These are phyloP conservation scores for Ectemnius lituratus DNA, from an alignment of 2,888 invertebrate species.

Conservation along the genomic window DNA sequence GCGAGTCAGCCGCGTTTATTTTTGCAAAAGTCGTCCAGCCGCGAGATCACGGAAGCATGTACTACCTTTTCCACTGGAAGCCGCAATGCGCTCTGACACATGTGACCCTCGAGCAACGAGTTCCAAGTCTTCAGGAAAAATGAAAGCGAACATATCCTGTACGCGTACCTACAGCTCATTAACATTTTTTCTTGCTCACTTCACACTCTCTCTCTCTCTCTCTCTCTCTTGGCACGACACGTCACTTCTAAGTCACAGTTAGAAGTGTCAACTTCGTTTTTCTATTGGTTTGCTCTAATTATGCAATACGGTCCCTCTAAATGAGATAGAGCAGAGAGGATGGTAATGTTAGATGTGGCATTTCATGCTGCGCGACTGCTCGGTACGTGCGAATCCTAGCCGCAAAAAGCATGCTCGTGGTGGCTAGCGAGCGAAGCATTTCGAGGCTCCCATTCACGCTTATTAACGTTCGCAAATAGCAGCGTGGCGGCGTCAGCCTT, in stretches of 20 bases:
- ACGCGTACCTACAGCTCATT: too few species aligned
- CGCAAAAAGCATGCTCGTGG: too few species aligned
- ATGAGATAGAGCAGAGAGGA: too few species aligned
- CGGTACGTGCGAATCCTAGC: too few species aligned
- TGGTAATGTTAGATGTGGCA: neutral
- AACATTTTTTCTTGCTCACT: too few species aligned
- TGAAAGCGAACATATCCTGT: too few species aligned
- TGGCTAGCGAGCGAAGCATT: conserved; percentile 13
- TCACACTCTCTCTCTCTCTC: neutral
- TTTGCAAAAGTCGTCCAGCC: too few species aligned
- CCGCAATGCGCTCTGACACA: conserved; percentile 11
- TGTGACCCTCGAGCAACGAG: neutral
- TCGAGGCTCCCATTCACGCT: conserved; percentile 20
- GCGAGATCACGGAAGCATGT: too few species aligned
- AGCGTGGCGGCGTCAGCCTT: conserved; percentile 21
- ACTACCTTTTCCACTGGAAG: neutral
- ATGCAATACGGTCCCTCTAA: too few species aligned
- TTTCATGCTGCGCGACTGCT: neutral
- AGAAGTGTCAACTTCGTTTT: too few species aligned
- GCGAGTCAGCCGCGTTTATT: neutral
- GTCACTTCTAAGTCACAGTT: too few species aligned
- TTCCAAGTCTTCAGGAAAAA: neutral
- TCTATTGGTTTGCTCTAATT: too few species aligned
- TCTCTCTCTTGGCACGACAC: neutral
- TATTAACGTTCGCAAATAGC: conserved; percentile 48